A percentile compares a stretch with the other conserved stretches of the same genome.
phyloP scores from a whole-genome alignment of 2,888 invertebrate genomes.

The Hipparchia sbordonii region DNA sequence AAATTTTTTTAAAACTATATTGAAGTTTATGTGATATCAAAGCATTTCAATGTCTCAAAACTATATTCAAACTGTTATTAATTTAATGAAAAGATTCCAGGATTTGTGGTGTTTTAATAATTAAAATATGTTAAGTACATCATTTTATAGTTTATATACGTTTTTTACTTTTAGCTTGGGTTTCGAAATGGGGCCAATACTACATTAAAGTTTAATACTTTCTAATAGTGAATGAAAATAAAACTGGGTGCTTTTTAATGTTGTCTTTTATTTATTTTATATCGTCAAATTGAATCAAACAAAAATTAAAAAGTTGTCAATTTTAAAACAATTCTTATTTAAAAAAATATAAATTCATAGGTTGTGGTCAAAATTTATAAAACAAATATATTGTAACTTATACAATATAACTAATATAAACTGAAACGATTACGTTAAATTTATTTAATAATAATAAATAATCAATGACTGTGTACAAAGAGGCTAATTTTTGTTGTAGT shows the following conservation, averaged over 20 bases:
- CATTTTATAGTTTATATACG: background rate
- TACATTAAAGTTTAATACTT: slow-evolving; percentile 24
- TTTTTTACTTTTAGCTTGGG: slow-evolving; percentile 2
- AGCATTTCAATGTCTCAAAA: slow-evolving; percentile 6
- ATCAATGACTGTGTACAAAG: too few species aligned
- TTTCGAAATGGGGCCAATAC: slow-evolving; percentile 33
- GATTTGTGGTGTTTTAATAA: slow-evolving; percentile 11
- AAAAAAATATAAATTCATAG: background rate
- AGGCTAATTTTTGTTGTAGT: too few species aligned
- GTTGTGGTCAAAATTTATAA: background rate
- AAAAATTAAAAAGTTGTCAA: background rate
- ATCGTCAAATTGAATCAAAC: background rate
- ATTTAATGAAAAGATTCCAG: background rate
- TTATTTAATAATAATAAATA: too few species aligned
- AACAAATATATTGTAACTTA: background rate
- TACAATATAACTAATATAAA: too few species aligned
- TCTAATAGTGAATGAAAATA: slow-evolving; percentile 29
- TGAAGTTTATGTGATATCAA: slow-evolving; percentile 5
- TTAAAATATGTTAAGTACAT: background rate
- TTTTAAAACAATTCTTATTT: too few species aligned
- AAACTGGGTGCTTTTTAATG: slow-evolving; percentile 34
- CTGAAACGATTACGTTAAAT: too few species aligned
- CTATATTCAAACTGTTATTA: background rate
- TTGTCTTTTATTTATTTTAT: slow-evolving; percentile 17
- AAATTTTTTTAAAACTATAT: background rate